A percentile compares a stretch with the other conserved stretches of the same genome.
Conservation (phyloP, 2,113 vertebrate species). For the Ciconia stormi region DNA sequence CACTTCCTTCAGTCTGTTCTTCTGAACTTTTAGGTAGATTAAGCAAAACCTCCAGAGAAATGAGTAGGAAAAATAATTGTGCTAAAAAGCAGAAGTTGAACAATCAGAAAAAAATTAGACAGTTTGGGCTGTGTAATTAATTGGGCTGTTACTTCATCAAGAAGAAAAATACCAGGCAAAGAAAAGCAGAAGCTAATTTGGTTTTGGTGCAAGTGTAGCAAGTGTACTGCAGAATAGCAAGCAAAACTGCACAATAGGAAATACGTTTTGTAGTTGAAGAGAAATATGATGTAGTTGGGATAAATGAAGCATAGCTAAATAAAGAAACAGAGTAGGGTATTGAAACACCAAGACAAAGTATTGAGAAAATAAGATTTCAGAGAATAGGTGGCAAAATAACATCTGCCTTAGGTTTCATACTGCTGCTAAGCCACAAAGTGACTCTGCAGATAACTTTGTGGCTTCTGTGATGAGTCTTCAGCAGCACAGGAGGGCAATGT, state of each 20-base stretch:
- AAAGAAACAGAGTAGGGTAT: not conserved
- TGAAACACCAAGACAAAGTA: not conserved
- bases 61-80: not conserved
- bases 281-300: not conserved
- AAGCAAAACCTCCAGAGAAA: not conserved
- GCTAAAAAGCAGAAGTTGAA: not conserved
- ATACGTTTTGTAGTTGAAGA: not conserved
- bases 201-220: not conserved
- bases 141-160: not conserved
- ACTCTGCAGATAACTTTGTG: not conserved
- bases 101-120: not conserved
- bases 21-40: not conserved
- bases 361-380: not conserved
- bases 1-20: not conserved
- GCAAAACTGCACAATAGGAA: not conserved
- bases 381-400: not conserved
- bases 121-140: too few relatives aligned
- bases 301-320: not conserved
- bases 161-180: not conserved
- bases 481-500: not conserved
- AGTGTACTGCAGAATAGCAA: not conserved
- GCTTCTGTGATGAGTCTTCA: not conserved
- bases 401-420: not conserved
- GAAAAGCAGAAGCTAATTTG: not conserved
- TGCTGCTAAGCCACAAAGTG: not conserved